Conservation (phyloP, 2,113 vertebrate genomes). For the Cynoglossus semilaevis region DNA sequence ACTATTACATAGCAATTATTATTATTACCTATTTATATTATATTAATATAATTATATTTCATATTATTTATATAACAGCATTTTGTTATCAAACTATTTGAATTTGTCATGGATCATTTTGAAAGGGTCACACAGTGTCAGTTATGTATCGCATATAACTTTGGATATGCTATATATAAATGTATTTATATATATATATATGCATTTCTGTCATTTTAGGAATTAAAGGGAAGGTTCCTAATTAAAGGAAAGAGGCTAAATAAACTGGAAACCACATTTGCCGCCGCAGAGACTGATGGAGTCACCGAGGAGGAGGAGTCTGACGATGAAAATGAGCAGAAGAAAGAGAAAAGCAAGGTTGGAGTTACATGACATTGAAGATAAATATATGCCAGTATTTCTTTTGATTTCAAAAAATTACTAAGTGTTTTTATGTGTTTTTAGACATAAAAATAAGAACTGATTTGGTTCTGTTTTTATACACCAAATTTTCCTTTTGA, state of each 20-base stretch:
- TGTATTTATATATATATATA: not conserved
- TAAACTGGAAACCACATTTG: constrained; percentile 75
- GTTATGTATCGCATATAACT: too few species aligned
- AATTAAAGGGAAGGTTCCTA: constrained; percentile 90
- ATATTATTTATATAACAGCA: too few species aligned
- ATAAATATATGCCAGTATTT: not conserved
- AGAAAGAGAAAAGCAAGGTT: constrained; percentile 58
- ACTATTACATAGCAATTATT: too few species aligned
- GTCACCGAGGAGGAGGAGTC: constrained; percentile 93
- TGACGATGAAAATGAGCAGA: constrained; percentile 70
- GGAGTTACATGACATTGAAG: not conserved
- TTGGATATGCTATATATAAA: too few species aligned
- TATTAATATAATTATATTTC: too few species aligned
- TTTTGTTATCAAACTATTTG: too few species aligned
- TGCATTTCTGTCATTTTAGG: constrained; percentile 62
- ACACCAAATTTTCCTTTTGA: too few species aligned
- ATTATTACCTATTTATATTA: too few species aligned
- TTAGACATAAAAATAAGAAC: too few species aligned
- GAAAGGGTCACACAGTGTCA: too few species aligned
- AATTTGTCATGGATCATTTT: too few species aligned
- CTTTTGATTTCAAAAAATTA: not conserved
- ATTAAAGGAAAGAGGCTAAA: constrained; percentile 92
- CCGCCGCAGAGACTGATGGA: constrained; percentile 59
- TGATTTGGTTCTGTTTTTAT: too few species aligned
- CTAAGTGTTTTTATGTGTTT: constrained; percentile 6